Evolutionary conservation across 2,113 vertebrate genomes (phyloP).

Genomic region (Lanius collurio): DNA sequence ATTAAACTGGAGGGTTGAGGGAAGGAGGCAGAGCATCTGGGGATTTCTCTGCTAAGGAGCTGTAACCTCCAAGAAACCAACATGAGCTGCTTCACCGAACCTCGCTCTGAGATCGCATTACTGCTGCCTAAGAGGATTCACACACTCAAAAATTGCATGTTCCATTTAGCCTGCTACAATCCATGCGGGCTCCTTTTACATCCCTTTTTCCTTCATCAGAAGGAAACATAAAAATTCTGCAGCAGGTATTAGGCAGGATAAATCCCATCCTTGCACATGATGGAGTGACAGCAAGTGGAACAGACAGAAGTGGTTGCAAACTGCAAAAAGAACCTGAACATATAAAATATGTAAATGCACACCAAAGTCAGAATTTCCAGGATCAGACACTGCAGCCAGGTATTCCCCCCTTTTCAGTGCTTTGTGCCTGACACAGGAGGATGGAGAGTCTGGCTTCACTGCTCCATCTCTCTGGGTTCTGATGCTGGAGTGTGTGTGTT

Average conservation of each 20-base stretch:
- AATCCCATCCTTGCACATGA: neutral
- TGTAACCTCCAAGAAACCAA: neutral
- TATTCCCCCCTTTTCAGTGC: neutral
- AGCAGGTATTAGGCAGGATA: neutral
- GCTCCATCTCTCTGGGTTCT: neutral
- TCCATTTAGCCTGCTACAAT: neutral
- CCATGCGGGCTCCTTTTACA: neutral
- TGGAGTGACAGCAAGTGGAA: neutral
- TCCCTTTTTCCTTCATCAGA: neutral
- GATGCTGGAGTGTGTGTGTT: neutral
- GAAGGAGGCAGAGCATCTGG: neutral
- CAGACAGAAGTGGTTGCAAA: neutral
- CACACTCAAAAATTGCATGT: neutral
- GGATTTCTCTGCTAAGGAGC: neutral
- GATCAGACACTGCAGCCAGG: neutral
- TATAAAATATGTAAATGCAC: neutral
- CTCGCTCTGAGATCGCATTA: accelerated
- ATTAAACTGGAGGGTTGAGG: neutral
- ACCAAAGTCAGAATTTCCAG: neutral
- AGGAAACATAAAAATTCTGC: neutral
- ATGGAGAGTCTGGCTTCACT: neutral
- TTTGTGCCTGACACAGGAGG: neutral
- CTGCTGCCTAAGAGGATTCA: neutral
- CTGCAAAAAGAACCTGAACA: neutral
- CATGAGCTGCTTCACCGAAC: neutral